Evolutionary conservation across 1,140 invertebrate genomes (phyloP), one percentile per base, ranked within the genome.

Genomic region (Oedothorax gibbosus): DNA sequence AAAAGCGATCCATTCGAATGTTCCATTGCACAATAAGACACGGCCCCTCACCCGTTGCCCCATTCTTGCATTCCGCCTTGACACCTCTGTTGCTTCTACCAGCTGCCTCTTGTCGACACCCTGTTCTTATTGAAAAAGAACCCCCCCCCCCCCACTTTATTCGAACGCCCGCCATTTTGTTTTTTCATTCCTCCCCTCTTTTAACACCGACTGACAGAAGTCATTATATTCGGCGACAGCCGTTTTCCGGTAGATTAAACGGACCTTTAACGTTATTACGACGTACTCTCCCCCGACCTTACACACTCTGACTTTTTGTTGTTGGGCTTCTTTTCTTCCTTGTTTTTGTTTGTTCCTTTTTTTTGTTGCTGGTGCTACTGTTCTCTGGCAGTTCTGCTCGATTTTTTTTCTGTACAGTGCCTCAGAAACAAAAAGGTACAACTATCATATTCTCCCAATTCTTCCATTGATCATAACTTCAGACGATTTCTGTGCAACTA

Each of bases 231-330:
- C 78, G 78, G 54, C 78, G 78, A 81, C 78, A 81, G 78, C 66
- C 78, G 78, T 81, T 81, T 81, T 81, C 78, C 66, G 78, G 78
- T 81, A 81, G 78, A 81, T 81, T 81, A 81, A 81, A 81, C 78
- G 66, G 54, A 50, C 78, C 78, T 81, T 81, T 81, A 81, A 81
- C 65, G 78, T 81, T 81, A 81, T 81, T 81, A 81, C 78, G 78
- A 71, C 66, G 51, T 35, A 35, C 35, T 35, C 35, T 35, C 35
- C 35, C 35, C 35, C 35, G 35, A 35, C 35, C 35, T 35, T 35
- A 35, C 35, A 35, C 35, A 35, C 35, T 35, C 5, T 35, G 35
- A 35, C 35, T 35, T 35, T 35, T 35, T 35, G 35, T 35, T 35
- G 35, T 35, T 35, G 35, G 35, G 35, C 35, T 35, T 35, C 1